Percentiles rank a stretch among this genome's conserved stretches.
These are phyloP conservation scores for Atethmia centrago DNA, from an alignment of 2,888 invertebrate species.

Conservation along the genomic window DNA sequence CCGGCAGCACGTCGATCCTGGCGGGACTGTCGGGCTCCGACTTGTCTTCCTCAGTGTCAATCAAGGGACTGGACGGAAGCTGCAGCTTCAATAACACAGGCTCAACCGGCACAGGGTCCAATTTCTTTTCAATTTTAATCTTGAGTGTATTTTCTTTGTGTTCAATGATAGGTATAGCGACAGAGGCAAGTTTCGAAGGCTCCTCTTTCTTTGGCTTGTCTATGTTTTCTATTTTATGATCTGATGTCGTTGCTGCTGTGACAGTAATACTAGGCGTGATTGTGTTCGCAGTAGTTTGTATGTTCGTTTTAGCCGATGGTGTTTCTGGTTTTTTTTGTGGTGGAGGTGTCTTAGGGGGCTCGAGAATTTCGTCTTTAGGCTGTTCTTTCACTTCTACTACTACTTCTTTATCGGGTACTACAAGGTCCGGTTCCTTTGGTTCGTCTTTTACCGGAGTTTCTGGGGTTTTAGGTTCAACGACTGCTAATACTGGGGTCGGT, in stretches of 20 bases:
- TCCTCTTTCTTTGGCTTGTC: conserved; percentile 63
- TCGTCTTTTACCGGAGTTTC: conserved; percentile 55
- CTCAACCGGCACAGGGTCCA: conserved; percentile 70
- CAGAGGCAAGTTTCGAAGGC: conserved; percentile 34
- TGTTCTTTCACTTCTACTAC: conserved; percentile 69
- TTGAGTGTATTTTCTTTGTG: conserved; percentile 58
- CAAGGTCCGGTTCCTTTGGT: conserved; percentile 63
- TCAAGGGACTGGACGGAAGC: conserved; percentile 83
- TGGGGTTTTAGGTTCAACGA: conserved; percentile 69
- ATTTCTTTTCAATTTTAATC: conserved; percentile 66
- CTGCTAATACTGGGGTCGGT: conserved; percentile 71
- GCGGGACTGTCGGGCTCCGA: conserved; percentile 88
- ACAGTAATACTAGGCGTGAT: conserved; percentile 35
- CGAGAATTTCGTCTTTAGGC: conserved; percentile 71
- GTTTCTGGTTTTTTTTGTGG: conserved; percentile 62
- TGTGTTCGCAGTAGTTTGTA: conserved; percentile 37
- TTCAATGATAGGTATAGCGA: conserved; percentile 54
- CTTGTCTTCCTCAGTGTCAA: conserved; percentile 88
- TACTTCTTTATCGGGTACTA: conserved; percentile 69
- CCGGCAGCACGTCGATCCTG: conserved; percentile 87
- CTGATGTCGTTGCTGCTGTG: conserved; percentile 38
- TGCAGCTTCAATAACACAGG: conserved; percentile 75
- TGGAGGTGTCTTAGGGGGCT: conserved; percentile 80
- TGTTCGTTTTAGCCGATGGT: conserved; percentile 58
- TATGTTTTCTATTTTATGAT: conserved; percentile 30